Base-by-base conservation (phyloP, 2,797 vertebrate species). In the Borostomias antarcticus region DNA sequence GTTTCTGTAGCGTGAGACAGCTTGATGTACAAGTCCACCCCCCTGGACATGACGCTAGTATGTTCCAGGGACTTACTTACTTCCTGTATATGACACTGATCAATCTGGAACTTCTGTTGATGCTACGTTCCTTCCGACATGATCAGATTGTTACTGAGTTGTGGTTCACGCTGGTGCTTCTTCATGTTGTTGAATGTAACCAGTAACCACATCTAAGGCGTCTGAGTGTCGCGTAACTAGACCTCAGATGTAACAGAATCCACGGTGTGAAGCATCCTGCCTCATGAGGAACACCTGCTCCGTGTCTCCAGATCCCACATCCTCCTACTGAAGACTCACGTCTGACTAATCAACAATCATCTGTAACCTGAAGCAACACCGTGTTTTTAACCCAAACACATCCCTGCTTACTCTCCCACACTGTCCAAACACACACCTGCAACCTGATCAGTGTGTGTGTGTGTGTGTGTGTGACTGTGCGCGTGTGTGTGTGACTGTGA, bases 311-410 rank as follows among this genome's bases (percentile, higher is more conserved):
- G n/a, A n/a, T n/a, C 32, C 57, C 52, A 56, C n/a, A 45, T 28
- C 17, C 25, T 47, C 26, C 26, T 28, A 23, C 17, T 10, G 26
- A 57, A 37, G 63, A 65, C 43, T 45, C 11, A 23, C 17, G 57
- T 35, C 57, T 25, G 57, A 21, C 11, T 8, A 11, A 37, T 9
- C 23, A 21, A 40, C 45, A 63, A 52, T 63, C 45, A 54, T 17
- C 33, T 74, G 43, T 35, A 79, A 72, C 60, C 64, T 69, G 63
- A 85, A 67, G 35, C 69, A 48, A 15, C 26, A 52, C 40, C 40
- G 62, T 64, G 32, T 13, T 58, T 64, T 74, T 59, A 71, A 66
- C 74, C 35, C 66, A 51, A 52, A 32, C 0, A 57, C 33, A 78
- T 43, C 51, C 35, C 43, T 2, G 35, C 53, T 13, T 78, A 59